Base-by-base conservation (phyloP, 2,113 vertebrate species). In the Gopherus evgoodei region DNA sequence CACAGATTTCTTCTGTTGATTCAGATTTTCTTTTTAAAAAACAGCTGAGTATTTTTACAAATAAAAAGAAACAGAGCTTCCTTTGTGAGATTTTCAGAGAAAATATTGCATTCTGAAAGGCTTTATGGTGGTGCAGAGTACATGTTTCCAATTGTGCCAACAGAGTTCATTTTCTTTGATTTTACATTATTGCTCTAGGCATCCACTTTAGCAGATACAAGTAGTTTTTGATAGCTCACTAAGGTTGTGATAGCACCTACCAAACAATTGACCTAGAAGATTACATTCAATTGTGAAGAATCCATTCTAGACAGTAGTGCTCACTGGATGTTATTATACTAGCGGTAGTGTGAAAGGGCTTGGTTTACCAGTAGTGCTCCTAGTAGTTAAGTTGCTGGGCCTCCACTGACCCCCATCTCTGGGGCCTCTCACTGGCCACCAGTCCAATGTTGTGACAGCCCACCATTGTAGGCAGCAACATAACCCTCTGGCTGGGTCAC, bases 121-220 rank as follows among this genome's bases (percentile, higher is more conserved):
- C 69, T 53, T 50, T 53, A 11, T 79, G 49, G 82, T 78, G 22
- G 53, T 83, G 80, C 17, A 78, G n/a, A 56, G 14, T 93, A 90
- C 78, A 90, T 76, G 76, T 50, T 94, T 95, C 78, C 52, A 86
- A 90, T 96, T 84, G 82, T 88, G 87, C 95, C 90, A 92, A 91
- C 78, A 94, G n/a, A 84, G 56, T 94, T 96, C 94, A 90, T 94
- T 95, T 96, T 76, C 91, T 97, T 96, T 96, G 87, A 95, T 96
- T 97, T 96, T 87, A 89, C 6, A 38, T 59, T 88, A 56, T 29
- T 83, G 81, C 90, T 97, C 78, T 84, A 94, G 93, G 89, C 96
- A 93, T 89, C 85, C 93, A 52, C 72, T 93, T 8, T 27, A 86
- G 31, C 81, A 93, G 78, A 86, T 50, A 96, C 88, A 84, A 94